phyloP scores from a whole-genome alignment of 2,797 vertebrate genomes.

The Tragelaphus oryx region DNA sequence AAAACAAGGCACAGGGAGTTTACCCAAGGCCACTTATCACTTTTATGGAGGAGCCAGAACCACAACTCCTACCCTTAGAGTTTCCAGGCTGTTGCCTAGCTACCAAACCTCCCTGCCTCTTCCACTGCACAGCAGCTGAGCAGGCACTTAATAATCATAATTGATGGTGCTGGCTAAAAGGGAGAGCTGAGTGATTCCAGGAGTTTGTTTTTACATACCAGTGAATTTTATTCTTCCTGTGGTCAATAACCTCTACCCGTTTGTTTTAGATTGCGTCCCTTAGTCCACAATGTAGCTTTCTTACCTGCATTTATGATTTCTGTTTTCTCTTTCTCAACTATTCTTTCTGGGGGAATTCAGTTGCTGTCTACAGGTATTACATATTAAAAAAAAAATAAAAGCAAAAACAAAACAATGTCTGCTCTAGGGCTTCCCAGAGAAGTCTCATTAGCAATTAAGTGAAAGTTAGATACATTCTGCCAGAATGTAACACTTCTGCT shows the following conservation, averaged over 20 bases:
- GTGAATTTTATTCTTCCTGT: constrained; percentile 47
- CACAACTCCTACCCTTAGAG: constrained; percentile 58
- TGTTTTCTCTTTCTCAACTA: constrained; percentile 42
- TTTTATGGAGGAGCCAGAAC: constrained; percentile 61
- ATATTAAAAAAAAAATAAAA: background rate
- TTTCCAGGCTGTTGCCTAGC: constrained; percentile 67
- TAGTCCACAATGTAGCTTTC: constrained; percentile 26
- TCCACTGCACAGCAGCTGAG: background rate
- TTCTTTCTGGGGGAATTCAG: background rate
- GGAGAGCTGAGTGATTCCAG: constrained; percentile 47
- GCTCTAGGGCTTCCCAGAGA: background rate
- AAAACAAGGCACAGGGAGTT: constrained; percentile 46
- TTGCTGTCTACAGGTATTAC: constrained; percentile 39
- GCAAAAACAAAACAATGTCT: constrained; percentile 12
- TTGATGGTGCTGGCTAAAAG: constrained; percentile 53
- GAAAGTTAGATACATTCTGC: constrained; percentile 23
- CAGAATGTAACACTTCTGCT: constrained; percentile 27
- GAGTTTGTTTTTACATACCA: constrained; percentile 55
- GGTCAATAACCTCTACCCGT: constrained; percentile 32
- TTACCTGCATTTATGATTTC: constrained; percentile 27
- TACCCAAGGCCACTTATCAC: constrained; percentile 65
- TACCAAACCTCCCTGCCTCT: constrained; percentile 59
- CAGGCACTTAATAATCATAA: constrained; percentile 69
- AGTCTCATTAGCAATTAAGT: background rate
- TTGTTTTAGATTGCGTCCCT: constrained; percentile 45